Conservation (phyloP, 2,113 vertebrate genomes). For the Halichoerus grypus region DNA sequence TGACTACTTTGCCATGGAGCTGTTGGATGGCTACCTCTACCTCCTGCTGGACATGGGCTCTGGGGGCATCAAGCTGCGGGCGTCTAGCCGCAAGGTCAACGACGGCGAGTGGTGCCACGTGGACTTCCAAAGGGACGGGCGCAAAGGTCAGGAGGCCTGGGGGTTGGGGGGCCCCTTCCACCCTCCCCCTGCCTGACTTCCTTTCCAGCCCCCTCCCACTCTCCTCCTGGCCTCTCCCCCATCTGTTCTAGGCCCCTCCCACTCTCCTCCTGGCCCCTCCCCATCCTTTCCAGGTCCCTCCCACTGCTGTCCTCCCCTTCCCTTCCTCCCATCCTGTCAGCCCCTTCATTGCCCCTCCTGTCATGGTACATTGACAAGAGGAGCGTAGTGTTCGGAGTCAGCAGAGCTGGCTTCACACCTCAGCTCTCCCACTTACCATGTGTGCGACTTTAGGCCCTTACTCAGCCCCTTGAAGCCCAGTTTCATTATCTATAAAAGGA, state of each 20-base stretch:
- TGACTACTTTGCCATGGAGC: constrained; percentile 94
- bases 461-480: background rate
- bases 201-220: background rate
- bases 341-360: background rate
- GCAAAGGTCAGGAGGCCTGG: constrained; percentile 89
- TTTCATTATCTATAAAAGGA: background rate
- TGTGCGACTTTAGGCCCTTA: background rate
- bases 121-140: constrained; percentile 95
- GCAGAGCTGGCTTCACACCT: background rate
- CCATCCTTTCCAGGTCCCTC: background rate
- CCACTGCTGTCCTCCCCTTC: too few species aligned
- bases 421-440: background rate
- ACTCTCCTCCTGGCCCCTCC: too few species aligned
- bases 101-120: constrained; percentile 97
- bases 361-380: background rate
- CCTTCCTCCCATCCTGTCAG: background rate
- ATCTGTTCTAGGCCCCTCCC: background rate
- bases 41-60: constrained; percentile 97
- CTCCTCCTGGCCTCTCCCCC: too few species aligned
- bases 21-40: constrained; percentile 94
- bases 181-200: background rate
- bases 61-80: constrained; percentile 93
- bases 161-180: background rate
- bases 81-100: constrained; percentile 92
- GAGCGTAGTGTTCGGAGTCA: background rate